A percentile compares a stretch with the other conserved stretches of the same genome.
These are phyloP conservation scores for Gymnopithys bicolor DNA, from an alignment of 2,797 vertebrate genomes.

Conservation along the genomic window DNA sequence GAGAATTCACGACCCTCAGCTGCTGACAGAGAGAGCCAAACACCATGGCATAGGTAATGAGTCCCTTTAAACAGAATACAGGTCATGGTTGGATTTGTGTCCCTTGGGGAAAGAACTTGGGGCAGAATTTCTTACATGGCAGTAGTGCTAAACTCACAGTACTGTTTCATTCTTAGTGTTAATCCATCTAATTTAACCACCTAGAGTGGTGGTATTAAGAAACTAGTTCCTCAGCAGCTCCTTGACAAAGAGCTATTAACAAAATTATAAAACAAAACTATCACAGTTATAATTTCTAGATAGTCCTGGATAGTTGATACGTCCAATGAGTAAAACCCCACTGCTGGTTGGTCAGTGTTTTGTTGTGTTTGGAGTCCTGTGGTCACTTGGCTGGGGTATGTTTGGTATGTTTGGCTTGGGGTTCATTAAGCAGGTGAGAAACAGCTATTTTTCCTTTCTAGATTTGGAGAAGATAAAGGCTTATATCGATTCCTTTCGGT, in stretches of 20 bases:
- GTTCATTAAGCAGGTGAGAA: neutral
- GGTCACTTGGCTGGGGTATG: neutral
- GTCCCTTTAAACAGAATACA: neutral
- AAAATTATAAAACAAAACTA: neutral
- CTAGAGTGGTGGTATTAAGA: neutral
- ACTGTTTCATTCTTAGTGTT: neutral
- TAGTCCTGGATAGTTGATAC: neutral
- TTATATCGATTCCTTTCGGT: constrained; percentile 97
- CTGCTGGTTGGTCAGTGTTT: neutral
- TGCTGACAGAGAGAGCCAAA: constrained; percentile 91
- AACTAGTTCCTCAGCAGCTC: neutral
- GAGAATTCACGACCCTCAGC: constrained; percentile 92
- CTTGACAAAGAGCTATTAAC: neutral
- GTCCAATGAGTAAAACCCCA: neutral
- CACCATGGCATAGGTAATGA: constrained; percentile 91
- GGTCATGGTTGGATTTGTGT: neutral
- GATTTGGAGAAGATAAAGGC: constrained; percentile 98
- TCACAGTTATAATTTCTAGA: neutral
- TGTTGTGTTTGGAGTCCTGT: neutral
- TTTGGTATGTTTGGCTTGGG: neutral
- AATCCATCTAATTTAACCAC: neutral
- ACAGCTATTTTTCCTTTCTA: constrained; percentile 57
- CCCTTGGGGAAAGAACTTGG: neutral
- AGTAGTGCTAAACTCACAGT: neutral
- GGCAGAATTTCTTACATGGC: neutral